These are phyloP conservation scores for Artibeus lituratus DNA, from an alignment of 2,797 vertebrate species.

Conservation along the genomic window DNA sequence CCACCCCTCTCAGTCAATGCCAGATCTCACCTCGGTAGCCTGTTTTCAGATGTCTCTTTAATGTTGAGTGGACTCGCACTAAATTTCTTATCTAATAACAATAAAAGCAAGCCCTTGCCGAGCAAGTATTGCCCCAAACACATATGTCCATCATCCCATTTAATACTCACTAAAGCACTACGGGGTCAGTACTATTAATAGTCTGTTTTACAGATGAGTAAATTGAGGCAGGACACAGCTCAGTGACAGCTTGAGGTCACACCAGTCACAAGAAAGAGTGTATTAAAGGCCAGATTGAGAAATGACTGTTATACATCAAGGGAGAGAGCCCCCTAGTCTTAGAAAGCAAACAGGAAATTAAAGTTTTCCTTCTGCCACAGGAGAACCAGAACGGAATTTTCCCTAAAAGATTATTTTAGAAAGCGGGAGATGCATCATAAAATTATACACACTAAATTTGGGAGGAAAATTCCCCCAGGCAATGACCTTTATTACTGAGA, in stretches of 20 bases:
- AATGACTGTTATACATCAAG: neutral
- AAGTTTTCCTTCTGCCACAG: conserved; percentile 36
- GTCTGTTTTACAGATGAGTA: neutral
- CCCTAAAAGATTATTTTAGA: conserved; percentile 46
- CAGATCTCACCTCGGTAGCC: neutral
- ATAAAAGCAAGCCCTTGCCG: neutral
- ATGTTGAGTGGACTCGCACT: neutral
- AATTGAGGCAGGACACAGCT: neutral
- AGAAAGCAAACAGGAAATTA: conserved; percentile 28
- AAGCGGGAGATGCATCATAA: conserved; percentile 48
- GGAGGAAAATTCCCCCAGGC: conserved; percentile 3
- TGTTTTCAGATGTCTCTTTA: neutral
- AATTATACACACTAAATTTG: conserved; percentile 51
- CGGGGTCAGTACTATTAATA: neutral
- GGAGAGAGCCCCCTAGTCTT: neutral
- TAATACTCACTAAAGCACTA: neutral
- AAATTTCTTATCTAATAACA: neutral
- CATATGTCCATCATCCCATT: neutral
- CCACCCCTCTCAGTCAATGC: neutral
- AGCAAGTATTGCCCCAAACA: conserved; percentile 12
- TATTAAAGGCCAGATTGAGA: neutral
- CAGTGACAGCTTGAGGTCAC: neutral
- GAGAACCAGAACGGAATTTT: conserved; percentile 27
- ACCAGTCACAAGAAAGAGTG: neutral
- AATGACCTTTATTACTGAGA: conserved; percentile 60